phyloP scores from a whole-genome alignment of 1,140 invertebrate species.

The Harpegnathos saltator region DNA sequence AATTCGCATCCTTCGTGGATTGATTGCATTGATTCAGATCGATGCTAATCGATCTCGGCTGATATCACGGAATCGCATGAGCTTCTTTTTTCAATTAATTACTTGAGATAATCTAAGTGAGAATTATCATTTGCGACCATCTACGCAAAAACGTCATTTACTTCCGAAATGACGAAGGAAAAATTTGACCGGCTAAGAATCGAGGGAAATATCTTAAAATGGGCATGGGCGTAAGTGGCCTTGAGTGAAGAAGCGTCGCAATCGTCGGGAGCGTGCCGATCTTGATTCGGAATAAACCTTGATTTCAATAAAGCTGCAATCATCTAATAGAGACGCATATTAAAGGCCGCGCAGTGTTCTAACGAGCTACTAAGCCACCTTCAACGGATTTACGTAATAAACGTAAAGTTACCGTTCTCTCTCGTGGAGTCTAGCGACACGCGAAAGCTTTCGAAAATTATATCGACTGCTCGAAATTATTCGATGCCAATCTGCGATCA shows the following conservation, averaged over 20 bases:
- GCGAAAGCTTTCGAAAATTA: constrained; percentile 13
- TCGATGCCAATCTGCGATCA: background rate
- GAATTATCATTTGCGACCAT: background rate
- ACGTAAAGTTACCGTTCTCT: too few species aligned
- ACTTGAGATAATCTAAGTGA: background rate
- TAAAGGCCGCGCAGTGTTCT: constrained; percentile 49
- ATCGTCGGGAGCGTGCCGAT: constrained; percentile 18
- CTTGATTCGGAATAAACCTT: constrained; percentile 62
- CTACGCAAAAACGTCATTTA: too few species aligned
- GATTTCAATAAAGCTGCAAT: constrained; percentile 65
- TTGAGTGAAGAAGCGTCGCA: constrained; percentile 57
- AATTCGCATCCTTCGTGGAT: background rate
- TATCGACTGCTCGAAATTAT: background rate
- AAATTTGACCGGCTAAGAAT: background rate
- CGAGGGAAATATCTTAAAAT: too few species aligned
- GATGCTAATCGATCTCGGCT: background rate
- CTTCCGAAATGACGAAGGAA: background rate
- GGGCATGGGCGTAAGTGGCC: constrained; percentile 16
- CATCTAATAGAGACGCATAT: constrained; percentile 65
- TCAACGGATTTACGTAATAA: constrained; percentile 47
- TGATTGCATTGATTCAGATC: background rate
- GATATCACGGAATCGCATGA: background rate
- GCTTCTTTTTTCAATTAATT: background rate
- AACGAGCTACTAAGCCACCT: constrained; percentile 22
- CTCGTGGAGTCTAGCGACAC: background rate